These are phyloP conservation scores for Aleiodes leptofemur DNA, from an alignment of 2,888 invertebrate genomes.

Conservation along the genomic window DNA sequence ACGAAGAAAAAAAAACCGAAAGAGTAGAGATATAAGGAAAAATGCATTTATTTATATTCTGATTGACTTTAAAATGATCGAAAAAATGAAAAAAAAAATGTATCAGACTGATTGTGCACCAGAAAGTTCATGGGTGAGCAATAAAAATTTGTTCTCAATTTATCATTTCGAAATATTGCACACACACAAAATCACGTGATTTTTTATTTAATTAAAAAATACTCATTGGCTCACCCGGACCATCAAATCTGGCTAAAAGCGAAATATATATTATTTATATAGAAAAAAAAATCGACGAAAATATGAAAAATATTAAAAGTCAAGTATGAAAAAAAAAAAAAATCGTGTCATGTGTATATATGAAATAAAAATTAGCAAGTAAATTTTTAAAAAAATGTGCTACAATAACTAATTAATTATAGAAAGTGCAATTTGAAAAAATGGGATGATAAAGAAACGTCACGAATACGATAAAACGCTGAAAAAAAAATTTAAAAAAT, in stretches of 20 bases:
- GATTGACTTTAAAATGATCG: constrained; percentile 30
- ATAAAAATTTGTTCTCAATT: constrained; percentile 26
- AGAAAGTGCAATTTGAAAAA: constrained; percentile 66
- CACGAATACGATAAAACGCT: constrained; percentile 45
- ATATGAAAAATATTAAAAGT: constrained; percentile 3
- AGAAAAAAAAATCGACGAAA: constrained; percentile 13
- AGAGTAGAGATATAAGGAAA: constrained; percentile 21
- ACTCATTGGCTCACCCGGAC: constrained; percentile 52
- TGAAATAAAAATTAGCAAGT: constrained; percentile 47
- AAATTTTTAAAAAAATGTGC: constrained; percentile 44
- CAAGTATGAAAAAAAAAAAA: constrained; percentile 2
- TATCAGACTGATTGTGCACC: constrained; percentile 35
- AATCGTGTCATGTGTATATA: constrained; percentile 55
- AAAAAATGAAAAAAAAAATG: constrained; percentile 32
- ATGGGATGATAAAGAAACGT: constrained; percentile 59
- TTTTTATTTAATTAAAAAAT: constrained; percentile 48
- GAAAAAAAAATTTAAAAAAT: constrained; percentile 1
- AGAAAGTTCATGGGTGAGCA: constrained; percentile 35
- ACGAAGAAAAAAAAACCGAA: neutral
- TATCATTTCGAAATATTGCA: neutral
- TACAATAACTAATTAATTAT: constrained; percentile 54
- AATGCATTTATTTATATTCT: constrained; percentile 35
- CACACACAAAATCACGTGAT: constrained; percentile 3
- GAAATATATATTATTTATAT: constrained; percentile 6
- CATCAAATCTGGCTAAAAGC: constrained; percentile 52